Percentiles rank a stretch among this genome's conserved stretches.
phyloP scores from a whole-genome alignment of 2,888 invertebrate species.

The Sceliomorpha sp. region DNA sequence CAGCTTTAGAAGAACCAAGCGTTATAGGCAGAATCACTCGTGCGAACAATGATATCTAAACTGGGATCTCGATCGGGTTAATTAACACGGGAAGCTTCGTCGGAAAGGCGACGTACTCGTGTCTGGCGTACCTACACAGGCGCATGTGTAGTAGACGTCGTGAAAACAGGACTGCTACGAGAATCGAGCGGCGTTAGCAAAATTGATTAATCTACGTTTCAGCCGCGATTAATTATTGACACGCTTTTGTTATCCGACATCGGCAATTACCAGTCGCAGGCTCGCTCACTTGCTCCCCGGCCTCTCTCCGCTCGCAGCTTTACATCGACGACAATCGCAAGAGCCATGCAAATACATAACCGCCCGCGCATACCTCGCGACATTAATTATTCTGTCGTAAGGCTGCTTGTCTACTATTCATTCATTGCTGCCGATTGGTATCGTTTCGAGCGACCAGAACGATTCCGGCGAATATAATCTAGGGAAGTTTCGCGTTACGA shows the following conservation, averaged over 20 bases:
- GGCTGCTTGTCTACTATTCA: constrained; percentile 25
- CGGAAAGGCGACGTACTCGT: constrained; percentile 54
- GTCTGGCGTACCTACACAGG: constrained; percentile 33
- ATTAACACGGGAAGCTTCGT: constrained; percentile 71
- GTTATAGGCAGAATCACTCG: constrained; percentile 48
- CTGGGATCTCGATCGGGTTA: constrained; percentile 73
- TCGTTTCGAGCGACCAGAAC: constrained; percentile 23
- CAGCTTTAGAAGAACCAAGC: constrained; percentile 34
- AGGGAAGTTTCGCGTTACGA: too few species aligned
- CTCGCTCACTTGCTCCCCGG: constrained; percentile 1
- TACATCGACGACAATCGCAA: constrained; percentile 40
- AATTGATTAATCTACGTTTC: constrained; percentile 74
- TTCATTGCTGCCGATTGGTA: constrained; percentile 31
- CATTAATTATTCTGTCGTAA: constrained; percentile 50
- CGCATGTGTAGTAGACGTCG: constrained; percentile 2
- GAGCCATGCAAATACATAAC: constrained; percentile 27
- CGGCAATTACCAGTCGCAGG: constrained; percentile 58
- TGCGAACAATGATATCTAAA: constrained; percentile 69
- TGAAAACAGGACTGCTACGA: constrained; percentile 18
- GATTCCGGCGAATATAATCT: too few species aligned
- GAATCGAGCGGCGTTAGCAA: constrained; percentile 60
- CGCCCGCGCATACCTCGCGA: constrained; percentile 30
- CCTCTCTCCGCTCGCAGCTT: too few species aligned
- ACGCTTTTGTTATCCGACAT: constrained; percentile 72
- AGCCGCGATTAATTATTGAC: constrained; percentile 75